Percentiles rank a stretch among this genome's conserved stretches.
phyloP scores from a whole-genome alignment of 2,888 invertebrate genomes.

The Eristalis pertinax region DNA sequence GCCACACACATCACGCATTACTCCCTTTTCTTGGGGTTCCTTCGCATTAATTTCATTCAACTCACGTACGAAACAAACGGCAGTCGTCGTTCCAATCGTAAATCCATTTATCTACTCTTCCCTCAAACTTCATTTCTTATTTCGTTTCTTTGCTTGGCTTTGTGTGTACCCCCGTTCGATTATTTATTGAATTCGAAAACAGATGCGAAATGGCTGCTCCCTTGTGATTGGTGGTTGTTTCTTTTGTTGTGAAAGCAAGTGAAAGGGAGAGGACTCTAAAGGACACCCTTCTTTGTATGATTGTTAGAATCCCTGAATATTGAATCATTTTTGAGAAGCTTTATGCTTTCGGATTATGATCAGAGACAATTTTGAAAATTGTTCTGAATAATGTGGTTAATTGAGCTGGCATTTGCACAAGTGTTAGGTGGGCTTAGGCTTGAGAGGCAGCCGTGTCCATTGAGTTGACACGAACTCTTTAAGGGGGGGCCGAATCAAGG shows the following conservation, averaged over 20 bases:
- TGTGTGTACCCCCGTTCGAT: constrained; percentile 8
- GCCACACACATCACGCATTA: neutral
- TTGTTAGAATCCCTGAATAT: neutral
- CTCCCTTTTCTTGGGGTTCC: neutral
- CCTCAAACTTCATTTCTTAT: neutral
- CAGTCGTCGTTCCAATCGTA: neutral
- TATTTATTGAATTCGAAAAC: constrained; percentile 33
- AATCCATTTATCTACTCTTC: neutral
- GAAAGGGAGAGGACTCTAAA: neutral
- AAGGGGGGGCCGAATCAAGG: too few species aligned
- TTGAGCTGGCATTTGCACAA: too few species aligned
- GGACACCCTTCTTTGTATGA: constrained; percentile 1
- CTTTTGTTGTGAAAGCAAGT: neutral
- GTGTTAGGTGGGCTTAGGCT: too few species aligned
- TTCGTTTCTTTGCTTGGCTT: neutral
- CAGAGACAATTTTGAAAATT: neutral
- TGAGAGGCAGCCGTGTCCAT: too few species aligned
- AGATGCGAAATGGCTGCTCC: neutral
- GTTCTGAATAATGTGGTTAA: too few species aligned
- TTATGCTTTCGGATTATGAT: neutral
- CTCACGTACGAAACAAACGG: neutral
- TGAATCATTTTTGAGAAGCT: neutral
- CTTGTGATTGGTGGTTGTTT: neutral
- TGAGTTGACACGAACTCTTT: too few species aligned
- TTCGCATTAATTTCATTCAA: neutral